Conservation (phyloP, 1,140 invertebrate genomes). For the Pseudomyrmex concolor region DNA sequence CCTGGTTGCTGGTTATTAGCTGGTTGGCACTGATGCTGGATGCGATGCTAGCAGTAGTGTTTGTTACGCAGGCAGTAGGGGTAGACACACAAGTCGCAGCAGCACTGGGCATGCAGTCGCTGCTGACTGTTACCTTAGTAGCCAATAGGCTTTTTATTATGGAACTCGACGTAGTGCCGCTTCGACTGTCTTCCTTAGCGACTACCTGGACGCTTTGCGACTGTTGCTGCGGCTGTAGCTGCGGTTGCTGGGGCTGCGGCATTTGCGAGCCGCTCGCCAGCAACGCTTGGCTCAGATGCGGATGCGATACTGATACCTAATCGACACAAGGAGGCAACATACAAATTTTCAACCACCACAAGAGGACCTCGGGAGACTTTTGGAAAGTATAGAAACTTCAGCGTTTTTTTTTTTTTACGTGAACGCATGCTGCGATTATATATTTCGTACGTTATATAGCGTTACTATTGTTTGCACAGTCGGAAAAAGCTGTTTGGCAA, state of each 20-base stretch:
- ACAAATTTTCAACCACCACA: constrained; percentile 53
- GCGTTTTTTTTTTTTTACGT: constrained; percentile 25
- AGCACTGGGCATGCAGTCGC: constrained; percentile 87
- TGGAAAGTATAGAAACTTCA: constrained; percentile 17
- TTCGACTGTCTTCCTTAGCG: constrained; percentile 81
- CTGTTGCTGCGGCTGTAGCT: constrained; percentile 68
- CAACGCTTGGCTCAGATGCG: constrained; percentile 87
- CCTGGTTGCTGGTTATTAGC: constrained; percentile 85
- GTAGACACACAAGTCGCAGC: constrained; percentile 84
- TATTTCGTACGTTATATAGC: constrained; percentile 21
- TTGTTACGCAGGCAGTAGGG: constrained; percentile 85
- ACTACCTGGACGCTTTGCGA: constrained; percentile 80
- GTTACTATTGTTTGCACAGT: constrained; percentile 20
- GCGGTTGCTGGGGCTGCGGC: constrained; percentile 69
- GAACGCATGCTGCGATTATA: constrained; percentile 28
- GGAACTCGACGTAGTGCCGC: constrained; percentile 86
- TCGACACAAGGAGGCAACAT: constrained; percentile 68
- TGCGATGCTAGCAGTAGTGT: constrained; percentile 84
- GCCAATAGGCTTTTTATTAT: constrained; percentile 94
- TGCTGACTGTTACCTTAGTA: constrained; percentile 90
- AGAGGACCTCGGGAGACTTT: not conserved
- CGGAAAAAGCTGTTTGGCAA: constrained; percentile 39
- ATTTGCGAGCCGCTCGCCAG: constrained; percentile 84
- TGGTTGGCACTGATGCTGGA: constrained; percentile 86
- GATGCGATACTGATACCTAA: constrained; percentile 87